phyloP scores from a whole-genome alignment of 2,888 invertebrate genomes.

The Callosobruchus maculatus region DNA sequence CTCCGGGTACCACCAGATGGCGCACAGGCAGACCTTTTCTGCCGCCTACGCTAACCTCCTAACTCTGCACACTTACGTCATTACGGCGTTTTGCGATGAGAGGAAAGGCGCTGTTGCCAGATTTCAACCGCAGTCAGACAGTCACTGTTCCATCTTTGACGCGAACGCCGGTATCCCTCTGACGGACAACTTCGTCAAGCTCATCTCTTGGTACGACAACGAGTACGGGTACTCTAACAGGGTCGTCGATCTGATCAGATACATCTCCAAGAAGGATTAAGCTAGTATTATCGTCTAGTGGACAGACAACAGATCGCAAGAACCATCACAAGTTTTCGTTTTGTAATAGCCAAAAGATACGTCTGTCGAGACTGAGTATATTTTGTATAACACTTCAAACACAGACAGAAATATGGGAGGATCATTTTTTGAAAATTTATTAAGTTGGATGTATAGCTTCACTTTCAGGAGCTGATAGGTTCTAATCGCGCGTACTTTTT shows the following conservation, averaged over 20 bases:
- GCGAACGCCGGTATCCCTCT: slow-evolving; percentile 94
- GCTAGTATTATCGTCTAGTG: neutral
- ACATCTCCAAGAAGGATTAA: slow-evolving; percentile 67
- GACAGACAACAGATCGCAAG: neutral
- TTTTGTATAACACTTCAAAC: neutral
- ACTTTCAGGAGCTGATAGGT: neutral
- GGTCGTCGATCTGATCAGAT: slow-evolving; percentile 90
- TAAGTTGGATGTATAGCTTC: neutral
- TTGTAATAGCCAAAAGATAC: neutral
- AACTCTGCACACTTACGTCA: no score
- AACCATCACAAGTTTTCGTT: neutral
- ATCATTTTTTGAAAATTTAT: slow-evolving; percentile 51
- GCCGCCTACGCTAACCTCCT: no score
- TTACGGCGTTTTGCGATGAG: no score
- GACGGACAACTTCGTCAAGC: slow-evolving; percentile 93
- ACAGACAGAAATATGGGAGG: slow-evolving; percentile 36
- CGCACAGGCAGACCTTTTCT: no score
- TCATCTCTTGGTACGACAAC: slow-evolving; percentile 99
- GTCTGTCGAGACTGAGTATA: neutral
- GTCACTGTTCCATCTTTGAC: slow-evolving; percentile 93
- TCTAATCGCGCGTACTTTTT: neutral
- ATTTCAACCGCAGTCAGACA: no score
- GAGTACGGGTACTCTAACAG: slow-evolving; percentile 98
- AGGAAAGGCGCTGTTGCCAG: no score
- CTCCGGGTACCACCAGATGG: no score